Evolutionary conservation across 2,113 vertebrate genomes (phyloP).

Genomic region (Pheucticus melanocephalus): DNA sequence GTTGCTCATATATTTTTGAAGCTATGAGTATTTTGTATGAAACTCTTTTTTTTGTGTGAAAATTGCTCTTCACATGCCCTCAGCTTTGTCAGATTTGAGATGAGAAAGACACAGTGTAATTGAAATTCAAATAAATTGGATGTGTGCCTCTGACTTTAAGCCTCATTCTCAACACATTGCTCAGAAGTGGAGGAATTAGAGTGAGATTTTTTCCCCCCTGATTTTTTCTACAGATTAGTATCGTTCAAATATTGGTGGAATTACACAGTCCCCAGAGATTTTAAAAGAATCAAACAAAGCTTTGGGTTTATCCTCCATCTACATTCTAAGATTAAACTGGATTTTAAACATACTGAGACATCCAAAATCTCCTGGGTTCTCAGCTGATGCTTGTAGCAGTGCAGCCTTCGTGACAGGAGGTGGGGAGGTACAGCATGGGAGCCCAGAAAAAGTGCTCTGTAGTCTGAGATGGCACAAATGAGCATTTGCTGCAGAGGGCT

Average conservation of each 20-base stretch:
- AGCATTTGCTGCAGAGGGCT: neutral
- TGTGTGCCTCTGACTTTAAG: neutral
- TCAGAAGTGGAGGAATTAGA: neutral
- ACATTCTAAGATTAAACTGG: neutral
- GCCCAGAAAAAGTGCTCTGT: neutral
- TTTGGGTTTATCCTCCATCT: neutral
- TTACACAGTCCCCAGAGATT: neutral
- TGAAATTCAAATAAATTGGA: neutral
- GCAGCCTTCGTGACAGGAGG: neutral
- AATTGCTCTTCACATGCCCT: neutral
- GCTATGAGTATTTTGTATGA: neutral
- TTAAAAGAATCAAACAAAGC: neutral
- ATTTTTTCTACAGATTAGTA: neutral
- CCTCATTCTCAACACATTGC: neutral
- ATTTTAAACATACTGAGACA: neutral
- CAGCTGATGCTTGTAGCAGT: neutral
- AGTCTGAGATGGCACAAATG: neutral
- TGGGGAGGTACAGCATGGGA: neutral
- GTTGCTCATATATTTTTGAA: neutral
- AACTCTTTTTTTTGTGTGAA: neutral
- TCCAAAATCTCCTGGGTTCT: neutral
- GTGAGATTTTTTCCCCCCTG: rapidly evolving
- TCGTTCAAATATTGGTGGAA: neutral
- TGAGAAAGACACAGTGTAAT: neutral
- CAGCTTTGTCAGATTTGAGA: neutral